Evolutionary conservation across 1,140 invertebrate species (phyloP), one percentile per base, ranked within the genome.

Genomic region (Lamellibrachia luymesi): DNA sequence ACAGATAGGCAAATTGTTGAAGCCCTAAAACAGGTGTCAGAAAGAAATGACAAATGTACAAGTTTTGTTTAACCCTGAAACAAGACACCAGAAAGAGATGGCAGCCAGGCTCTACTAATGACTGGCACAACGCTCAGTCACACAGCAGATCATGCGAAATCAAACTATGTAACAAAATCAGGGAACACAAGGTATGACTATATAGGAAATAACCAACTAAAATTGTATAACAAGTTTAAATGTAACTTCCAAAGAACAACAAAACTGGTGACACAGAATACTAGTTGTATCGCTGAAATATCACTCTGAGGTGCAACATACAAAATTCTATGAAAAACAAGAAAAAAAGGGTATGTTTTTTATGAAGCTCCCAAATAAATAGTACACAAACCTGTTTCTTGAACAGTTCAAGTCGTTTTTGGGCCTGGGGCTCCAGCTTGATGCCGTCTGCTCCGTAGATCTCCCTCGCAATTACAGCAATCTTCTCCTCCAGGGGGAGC

Each of bases 401-500:
- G 95, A 98, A 98, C 50, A 97, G 95, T 93, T 98, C 97, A 90
- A 99, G 97, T 95, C 97, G 97, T 94, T 97, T 96, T 94, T 97
- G 94, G 4, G 97, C 97, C 56, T 96, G 94, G 80, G 96, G 96
- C 4, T 97, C 97, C 27, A 99, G 97, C 92, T 98, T 97, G 50
- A 99, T 97, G 92, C 98, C 97, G 92, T 97, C 98, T 91, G 99
- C 99, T n/a, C 99, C 99, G 96, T 99, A 99, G 97, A 99, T 99
- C 96, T 99, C 98, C 94, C 97, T 97, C 0, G 99, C 98, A 95
- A 99, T 99, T 25, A 96, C 98, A 94, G 97, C 97, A 92, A 99
- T 99, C 97, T 99, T 99, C 2, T 98, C 97, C 94, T 98, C 97
- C 80, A 99, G 97, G 49, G 98, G 96, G 27, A 97, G 93, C 94